Base-by-base conservation (phyloP, 1,140 invertebrate genomes). In the Oreohelix idahoensis region DNA sequence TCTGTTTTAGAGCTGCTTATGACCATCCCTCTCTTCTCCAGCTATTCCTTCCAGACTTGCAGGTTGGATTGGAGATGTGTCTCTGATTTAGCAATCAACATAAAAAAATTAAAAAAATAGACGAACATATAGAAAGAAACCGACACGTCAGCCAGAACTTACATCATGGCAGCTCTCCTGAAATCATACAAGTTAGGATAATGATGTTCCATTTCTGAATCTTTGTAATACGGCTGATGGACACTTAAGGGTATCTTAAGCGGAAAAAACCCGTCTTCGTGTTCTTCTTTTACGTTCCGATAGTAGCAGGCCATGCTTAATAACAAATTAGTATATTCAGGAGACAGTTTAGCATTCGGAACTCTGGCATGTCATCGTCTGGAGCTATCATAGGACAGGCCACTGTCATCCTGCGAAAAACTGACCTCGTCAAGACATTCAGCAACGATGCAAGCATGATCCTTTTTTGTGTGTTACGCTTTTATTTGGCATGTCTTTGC, bases 171-270 rank as follows among this genome's bases (percentile, higher is more conserved):
- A 45, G 74, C 74, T 51, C 74, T 76, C 45, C 45, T 11, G 45
- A 49, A 76, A 35, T 76, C 74, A 51, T 76, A 76, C 45, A 76
- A 29, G 29, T 76, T 76, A 4, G 74, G 74, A 36, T 76, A 76
- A 35, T 76, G 74, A 53, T 76, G 74, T 51, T 76, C 74, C 74
- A 76, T 76, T 32, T 76, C 74, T 13, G 74, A 45, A 49, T 39
- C 39, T 32, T 53, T 76, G 74, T 45, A 76, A 23, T 76, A 76
- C 0, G 45, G 15, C 23, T 20, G 32, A 76, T 76, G 38, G 8
- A 32, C 11, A 35, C 20, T 29, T 5, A 35, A 13, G 10, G 74
- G 74, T 5, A 76, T 51, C 1, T 8, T 20, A 5, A 35, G 13
- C 1, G 74, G 74, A 8, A 53, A 51, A 26, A 49, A 76, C 0